Evolutionary conservation across 2,888 invertebrate genomes (phyloP).

Genomic region (Piscicola geometra): DNA sequence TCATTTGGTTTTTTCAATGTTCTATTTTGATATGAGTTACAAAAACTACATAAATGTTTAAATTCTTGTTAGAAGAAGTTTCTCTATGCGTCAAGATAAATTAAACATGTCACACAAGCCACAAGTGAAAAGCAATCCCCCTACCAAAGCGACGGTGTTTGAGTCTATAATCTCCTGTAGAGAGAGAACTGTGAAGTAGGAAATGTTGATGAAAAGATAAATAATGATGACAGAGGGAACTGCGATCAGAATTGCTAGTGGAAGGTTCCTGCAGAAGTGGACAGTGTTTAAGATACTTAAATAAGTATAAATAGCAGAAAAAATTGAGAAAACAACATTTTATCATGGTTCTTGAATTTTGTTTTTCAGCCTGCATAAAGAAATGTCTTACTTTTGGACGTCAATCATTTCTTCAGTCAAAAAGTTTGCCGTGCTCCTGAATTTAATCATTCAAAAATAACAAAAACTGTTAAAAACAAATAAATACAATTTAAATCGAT

Average conservation of each 20-base stretch:
- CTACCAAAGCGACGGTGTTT: conserved; percentile 74
- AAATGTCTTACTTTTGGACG: conserved; percentile 38
- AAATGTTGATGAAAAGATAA: conserved; percentile 77
- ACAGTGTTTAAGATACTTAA: too few relatives aligned
- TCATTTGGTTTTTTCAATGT: background rate
- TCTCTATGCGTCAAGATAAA: too few relatives aligned
- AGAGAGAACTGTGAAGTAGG: conserved; percentile 75
- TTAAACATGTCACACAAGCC: too few relatives aligned
- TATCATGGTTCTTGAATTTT: too few relatives aligned
- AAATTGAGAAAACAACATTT: too few relatives aligned
- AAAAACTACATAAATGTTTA: too few relatives aligned
- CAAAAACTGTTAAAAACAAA: background rate
- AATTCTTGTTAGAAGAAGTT: too few relatives aligned
- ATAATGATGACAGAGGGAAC: conserved; percentile 74
- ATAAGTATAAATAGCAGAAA: too few relatives aligned
- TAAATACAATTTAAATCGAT: background rate
- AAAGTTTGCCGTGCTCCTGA: conserved; percentile 58
- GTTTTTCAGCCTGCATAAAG: too few relatives aligned
- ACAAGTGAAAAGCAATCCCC: background rate
- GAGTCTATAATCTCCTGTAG: conserved; percentile 69
- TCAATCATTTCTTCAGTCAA: conserved; percentile 42
- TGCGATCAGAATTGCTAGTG: conserved; percentile 72
- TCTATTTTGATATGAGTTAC: background rate
- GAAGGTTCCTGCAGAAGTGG: conserved; percentile 67
- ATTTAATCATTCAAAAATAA: background rate